Evolutionary conservation across 2,888 invertebrate species (phyloP).

Genomic region (Pandemis heparana): DNA sequence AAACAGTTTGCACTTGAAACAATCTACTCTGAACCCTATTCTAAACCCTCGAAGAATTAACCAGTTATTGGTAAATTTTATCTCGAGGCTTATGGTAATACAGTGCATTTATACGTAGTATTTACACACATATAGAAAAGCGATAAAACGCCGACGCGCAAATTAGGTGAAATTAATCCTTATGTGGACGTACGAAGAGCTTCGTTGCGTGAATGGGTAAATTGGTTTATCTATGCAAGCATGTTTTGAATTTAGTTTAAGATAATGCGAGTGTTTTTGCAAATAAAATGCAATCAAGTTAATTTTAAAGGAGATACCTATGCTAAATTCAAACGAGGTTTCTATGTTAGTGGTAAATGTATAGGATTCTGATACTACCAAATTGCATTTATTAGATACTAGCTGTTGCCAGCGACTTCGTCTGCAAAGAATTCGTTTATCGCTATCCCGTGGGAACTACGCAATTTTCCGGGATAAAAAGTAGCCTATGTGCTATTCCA

Average conservation of each 20-base stretch:
- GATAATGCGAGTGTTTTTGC: constrained; percentile 24
- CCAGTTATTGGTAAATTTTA: constrained; percentile 16
- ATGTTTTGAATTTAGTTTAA: constrained; percentile 27
- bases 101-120: constrained; percentile 14
- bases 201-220: background rate
- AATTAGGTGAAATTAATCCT: background rate
- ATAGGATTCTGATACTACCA: no score
- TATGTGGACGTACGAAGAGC: background rate
- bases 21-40: constrained; percentile 17
- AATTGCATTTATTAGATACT: no score
- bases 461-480: no score
- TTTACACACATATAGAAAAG: constrained; percentile 9
- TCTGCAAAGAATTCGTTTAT: no score
- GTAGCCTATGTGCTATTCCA: no score
- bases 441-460: no score
- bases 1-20: background rate
- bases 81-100: constrained; percentile 40
- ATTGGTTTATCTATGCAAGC: background rate
- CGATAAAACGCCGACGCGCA: background rate
- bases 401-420: no score
- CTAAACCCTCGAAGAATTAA: background rate
- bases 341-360: background rate
- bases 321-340: background rate
- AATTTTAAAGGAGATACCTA: constrained; percentile 3
- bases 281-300: constrained; percentile 29